phyloP scores from a whole-genome alignment of 2,113 vertebrate species.

The Trichechus manatus region DNA sequence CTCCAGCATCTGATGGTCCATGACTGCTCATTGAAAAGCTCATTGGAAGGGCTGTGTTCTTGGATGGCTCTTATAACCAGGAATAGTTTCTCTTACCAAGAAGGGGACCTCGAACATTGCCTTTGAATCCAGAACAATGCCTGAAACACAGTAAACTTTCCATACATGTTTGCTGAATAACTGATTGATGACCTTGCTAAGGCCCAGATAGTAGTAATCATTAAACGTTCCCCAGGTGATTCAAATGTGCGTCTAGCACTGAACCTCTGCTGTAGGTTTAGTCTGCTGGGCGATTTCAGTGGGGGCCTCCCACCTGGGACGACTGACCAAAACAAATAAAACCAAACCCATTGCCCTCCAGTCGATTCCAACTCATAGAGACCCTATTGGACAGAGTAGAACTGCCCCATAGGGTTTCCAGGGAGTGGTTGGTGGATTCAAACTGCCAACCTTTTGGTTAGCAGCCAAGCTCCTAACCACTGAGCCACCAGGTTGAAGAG shows the following conservation, averaged over 20 bases:
- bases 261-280: neutral
- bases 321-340: neutral
- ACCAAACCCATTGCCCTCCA: no score
- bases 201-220: neutral
- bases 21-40: neutral
- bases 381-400: no score
- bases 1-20: neutral
- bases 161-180: neutral
- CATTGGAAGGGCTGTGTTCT: neutral
- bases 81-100: neutral
- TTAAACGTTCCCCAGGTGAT: neutral
- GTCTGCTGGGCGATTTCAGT: neutral
- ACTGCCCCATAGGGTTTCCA: no score
- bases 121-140: neutral
- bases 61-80: neutral
- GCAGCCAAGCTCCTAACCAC: no score
- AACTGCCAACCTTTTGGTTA: no score
- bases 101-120: neutral
- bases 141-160: neutral
- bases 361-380: no score
- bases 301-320: neutral
- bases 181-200: neutral
- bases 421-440: no score
- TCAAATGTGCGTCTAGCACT: no score
- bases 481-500: neutral